Evolutionary conservation across 2,113 vertebrate species (phyloP).

Genomic region (Cottus gobio): DNA sequence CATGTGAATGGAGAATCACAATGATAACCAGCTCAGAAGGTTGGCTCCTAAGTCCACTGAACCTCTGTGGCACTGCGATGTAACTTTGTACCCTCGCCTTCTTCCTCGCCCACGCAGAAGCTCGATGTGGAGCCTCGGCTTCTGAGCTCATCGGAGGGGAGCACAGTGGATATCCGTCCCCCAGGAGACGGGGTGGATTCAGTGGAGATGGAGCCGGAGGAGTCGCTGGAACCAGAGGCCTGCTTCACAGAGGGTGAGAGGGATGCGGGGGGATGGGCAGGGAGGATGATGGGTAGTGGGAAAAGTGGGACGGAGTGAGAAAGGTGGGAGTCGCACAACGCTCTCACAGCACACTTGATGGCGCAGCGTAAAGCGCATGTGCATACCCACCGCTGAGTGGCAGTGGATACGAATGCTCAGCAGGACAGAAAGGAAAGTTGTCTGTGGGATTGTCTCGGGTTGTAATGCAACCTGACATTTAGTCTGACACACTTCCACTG

Average conservation of each 20-base stretch:
- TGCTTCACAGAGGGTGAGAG: constrained; percentile 95
- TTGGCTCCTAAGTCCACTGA: constrained; percentile 61
- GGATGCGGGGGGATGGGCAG: constrained; percentile 4
- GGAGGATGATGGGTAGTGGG: background rate
- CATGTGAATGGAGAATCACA: constrained; percentile 58
- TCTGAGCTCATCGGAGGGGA: constrained; percentile 96
- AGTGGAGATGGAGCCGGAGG: constrained; percentile 92
- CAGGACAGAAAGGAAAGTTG: constrained; percentile 40
- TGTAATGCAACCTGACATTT: constrained; percentile 58
- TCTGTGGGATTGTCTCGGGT: constrained; percentile 9
- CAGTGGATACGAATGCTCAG: constrained; percentile 60
- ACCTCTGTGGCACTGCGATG: background rate
- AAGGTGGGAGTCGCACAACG: constrained; percentile 26
- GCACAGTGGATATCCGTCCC: constrained; percentile 93
- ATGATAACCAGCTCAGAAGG: constrained; percentile 69
- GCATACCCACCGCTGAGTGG: constrained; percentile 49
- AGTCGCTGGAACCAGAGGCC: constrained; percentile 92
- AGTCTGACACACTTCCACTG: constrained; percentile 25
- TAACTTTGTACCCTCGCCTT: constrained; percentile 38
- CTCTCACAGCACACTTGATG: constrained; percentile 41
- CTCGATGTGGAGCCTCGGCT: constrained; percentile 78
- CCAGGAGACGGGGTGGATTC: constrained; percentile 90
- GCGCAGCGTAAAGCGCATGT: constrained; percentile 32
- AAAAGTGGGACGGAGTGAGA: constrained; percentile 21
- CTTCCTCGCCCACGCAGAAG: constrained; percentile 71